Conservation (phyloP, 2,888 invertebrate species). For the Palloptera scutellata region DNA sequence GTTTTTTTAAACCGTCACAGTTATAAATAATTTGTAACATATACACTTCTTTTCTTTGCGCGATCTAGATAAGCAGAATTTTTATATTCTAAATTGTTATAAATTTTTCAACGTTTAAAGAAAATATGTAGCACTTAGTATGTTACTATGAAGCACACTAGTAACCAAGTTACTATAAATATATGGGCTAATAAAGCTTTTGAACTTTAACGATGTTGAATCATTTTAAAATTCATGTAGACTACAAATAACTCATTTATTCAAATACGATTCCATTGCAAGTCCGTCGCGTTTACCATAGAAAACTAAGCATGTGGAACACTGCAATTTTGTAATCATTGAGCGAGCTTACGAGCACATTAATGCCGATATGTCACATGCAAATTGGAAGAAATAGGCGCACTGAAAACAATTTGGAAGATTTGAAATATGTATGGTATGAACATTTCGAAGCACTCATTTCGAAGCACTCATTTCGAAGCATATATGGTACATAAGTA, state of each 20-base stretch:
- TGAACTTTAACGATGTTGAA: slow-evolving; percentile 3
- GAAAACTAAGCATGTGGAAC: slow-evolving; percentile 61
- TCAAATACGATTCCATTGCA: neutral
- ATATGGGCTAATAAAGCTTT: slow-evolving; percentile 5
- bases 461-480: too few relatives aligned
- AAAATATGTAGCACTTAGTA: neutral
- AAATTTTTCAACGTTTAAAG: slow-evolving; percentile 6
- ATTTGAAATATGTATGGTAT: too few relatives aligned
- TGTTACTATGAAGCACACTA: too few relatives aligned
- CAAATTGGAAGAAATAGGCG: slow-evolving; percentile 4
- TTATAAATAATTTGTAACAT: neutral
- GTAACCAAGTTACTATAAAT: neutral
- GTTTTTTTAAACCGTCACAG: neutral
- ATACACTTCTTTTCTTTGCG: slow-evolving; percentile 9
- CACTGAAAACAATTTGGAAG: too few relatives aligned
- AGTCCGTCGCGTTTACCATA: slow-evolving; percentile 51
- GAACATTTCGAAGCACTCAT: too few relatives aligned
- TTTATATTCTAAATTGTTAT: slow-evolving; percentile 19
- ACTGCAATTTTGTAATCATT: slow-evolving; percentile 31
- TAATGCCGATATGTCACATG: neutral
- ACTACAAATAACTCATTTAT: neutral
- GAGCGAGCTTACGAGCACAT: neutral
- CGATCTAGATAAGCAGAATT: slow-evolving; percentile 28
- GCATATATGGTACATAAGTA: neutral
- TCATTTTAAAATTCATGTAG: slow-evolving; percentile 9